These are phyloP conservation scores for Paelopatides confundens DNA, from an alignment of 53 echinoderm and acorn worm genomes.

Conservation along the genomic window DNA sequence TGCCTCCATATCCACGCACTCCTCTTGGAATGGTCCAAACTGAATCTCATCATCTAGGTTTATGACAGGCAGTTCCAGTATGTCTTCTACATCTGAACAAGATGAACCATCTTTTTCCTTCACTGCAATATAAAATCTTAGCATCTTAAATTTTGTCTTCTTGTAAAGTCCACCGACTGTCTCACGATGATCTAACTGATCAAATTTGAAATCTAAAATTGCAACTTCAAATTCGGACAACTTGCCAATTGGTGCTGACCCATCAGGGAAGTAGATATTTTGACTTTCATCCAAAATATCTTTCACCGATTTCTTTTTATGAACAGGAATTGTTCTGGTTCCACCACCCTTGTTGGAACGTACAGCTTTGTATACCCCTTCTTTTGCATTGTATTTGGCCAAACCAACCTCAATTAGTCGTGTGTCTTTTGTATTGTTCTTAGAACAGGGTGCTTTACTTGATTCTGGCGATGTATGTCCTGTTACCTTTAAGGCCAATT, in stretches of 20 bases:
- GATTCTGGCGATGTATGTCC: not conserved
- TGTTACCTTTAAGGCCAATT: too few relatives aligned
- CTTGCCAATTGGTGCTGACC: not conserved
- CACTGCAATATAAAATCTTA: not conserved
- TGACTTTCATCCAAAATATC: not conserved
- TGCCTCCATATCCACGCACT: not conserved
- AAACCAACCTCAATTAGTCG: conserved; percentile 8
- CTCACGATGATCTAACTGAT: not conserved
- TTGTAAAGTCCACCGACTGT: not conserved
- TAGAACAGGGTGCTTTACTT: not conserved
- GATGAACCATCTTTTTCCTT: not conserved
- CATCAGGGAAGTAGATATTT: not conserved
- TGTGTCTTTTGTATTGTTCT: not conserved
- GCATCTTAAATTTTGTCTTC: conserved; percentile 11
- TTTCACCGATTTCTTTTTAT: not conserved
- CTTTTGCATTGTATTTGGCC: not conserved
- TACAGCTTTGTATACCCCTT: not conserved
- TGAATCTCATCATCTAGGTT: not conserved
- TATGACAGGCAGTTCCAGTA: not conserved
- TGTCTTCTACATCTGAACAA: not conserved
- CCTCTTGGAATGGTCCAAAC: not conserved
- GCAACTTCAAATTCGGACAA: not conserved
- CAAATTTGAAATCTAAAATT: not conserved
- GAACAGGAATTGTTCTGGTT: not conserved
- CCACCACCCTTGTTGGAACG: not conserved